Evolutionary conservation across 37 sponge, comb jelly and placozoan genomes (phyloP), one percentile per base, ranked within the genome.

Genomic region (Chondrosia reniformis): DNA sequence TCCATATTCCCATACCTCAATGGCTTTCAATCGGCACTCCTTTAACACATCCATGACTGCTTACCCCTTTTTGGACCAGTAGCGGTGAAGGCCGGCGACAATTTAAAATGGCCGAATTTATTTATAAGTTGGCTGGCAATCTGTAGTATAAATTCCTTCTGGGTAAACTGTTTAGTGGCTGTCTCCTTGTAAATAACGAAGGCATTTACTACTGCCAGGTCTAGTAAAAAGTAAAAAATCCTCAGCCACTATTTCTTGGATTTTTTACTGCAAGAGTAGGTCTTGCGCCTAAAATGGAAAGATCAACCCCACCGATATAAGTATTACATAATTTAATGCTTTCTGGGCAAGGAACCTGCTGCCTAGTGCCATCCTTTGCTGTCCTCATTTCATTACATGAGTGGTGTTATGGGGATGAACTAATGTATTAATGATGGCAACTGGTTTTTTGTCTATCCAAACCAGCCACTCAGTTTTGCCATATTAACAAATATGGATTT

Each of bases 241-340:
- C 34, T 27, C 30, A 32, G 1, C 54, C 76, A 46, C 54, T 33
- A 75, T 55, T 75, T 75, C 54, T 37, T 45, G 21, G 39, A 37
- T 9, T 75, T 75, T 1, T 55, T 2, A 55, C 76, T 75, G 24
- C 54, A 28, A 1, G 55, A 55, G 28, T 75, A 75, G 30, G 76
- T 49, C 12, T 49, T 75, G 4, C 76, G 32, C 25, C 76, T 1
- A 0, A 33, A 55, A 49, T 75, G 55, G 12, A 75, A 9, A 75
- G 7, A 75, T 75, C 76, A 27, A 75, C 76, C 12, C 76, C 76
- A 27, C 55, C 76, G 55, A 75, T 75, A 55, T 32, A 49, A 1
- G 32, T 1, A 33, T 46, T 75, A 33, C 52, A 75, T 1, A 13
- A 19, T 1, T 25, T 45, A 15, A 75, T 33, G 27, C 54, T 55